Evolutionary conservation across 1,140 invertebrate species (phyloP).

Genomic region (Argopecten irradians): DNA sequence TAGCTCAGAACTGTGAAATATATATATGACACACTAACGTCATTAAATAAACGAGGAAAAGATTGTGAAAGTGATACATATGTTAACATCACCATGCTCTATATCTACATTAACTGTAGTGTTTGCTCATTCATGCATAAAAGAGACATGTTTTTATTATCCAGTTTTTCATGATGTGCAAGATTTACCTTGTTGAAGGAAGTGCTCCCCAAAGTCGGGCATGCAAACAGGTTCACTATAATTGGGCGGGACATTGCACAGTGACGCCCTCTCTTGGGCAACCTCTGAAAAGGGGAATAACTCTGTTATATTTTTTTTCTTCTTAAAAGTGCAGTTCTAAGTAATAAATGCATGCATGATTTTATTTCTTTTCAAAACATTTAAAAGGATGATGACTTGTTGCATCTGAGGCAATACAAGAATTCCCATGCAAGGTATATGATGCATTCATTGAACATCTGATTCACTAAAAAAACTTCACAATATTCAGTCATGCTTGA

Average conservation of each 20-base stretch:
- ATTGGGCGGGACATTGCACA: constrained; percentile 82
- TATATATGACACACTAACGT: neutral
- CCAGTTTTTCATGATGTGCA: neutral
- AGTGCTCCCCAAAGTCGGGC: constrained; percentile 80
- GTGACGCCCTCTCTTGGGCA: constrained; percentile 82
- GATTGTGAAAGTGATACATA: neutral
- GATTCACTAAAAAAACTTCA: neutral
- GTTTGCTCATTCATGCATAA: neutral
- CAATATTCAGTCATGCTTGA: neutral
- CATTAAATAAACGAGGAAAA: neutral
- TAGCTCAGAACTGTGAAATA: neutral
- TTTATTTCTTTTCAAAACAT: constrained; percentile 1
- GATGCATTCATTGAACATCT: neutral
- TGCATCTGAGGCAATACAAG: neutral
- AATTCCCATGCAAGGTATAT: neutral
- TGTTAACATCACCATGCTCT: neutral
- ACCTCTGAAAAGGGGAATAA: constrained; percentile 79
- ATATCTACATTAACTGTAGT: neutral
- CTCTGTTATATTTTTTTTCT: neutral
- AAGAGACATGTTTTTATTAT: neutral
- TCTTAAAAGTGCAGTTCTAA: neutral
- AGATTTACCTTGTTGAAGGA: constrained; percentile 40
- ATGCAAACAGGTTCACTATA: constrained; percentile 88
- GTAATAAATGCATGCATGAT: neutral
- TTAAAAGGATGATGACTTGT: neutral